Conservation (phyloP, 2,888 invertebrate species). For the Cyclophora punctaria region DNA sequence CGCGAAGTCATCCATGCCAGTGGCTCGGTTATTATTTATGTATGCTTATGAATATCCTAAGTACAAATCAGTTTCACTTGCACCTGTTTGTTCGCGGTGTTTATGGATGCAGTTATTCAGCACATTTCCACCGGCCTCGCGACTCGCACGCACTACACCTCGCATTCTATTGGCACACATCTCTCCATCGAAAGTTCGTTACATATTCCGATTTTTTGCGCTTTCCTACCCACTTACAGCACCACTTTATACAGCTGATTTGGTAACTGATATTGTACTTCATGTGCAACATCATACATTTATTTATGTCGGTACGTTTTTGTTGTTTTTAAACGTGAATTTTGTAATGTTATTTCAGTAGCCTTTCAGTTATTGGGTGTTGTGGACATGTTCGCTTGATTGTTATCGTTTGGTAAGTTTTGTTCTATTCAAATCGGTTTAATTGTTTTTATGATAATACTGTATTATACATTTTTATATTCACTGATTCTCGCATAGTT, state of each 20-base stretch:
- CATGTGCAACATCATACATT: conserved; percentile 3
- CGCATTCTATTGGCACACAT: conserved; percentile 60
- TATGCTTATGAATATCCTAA: conserved; percentile 6
- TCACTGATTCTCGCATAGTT: not conserved
- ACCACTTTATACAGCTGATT: conserved; percentile 38
- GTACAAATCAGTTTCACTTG: conserved; percentile 49
- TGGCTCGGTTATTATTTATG: not conserved
- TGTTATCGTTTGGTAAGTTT: too few species aligned
- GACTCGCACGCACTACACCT: conserved; percentile 36
- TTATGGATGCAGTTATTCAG: conserved; percentile 50
- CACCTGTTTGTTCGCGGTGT: conserved; percentile 31
- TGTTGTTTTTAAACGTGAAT: not conserved
- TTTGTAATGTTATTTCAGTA: conserved; percentile 2
- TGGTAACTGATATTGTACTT: conserved; percentile 30
- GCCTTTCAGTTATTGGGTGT: not conserved
- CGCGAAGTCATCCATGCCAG: too few species aligned
- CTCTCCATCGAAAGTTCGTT: conserved; percentile 60
- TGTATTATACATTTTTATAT: too few species aligned
- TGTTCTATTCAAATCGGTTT: too few species aligned
- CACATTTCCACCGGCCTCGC: conserved; percentile 25
- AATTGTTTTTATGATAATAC: too few species aligned
- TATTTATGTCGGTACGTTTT: not conserved
- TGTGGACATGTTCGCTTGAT: not conserved
- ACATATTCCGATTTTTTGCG: conserved; percentile 55
- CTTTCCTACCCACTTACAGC: conserved; percentile 39